These are phyloP conservation scores for Choloepus hoffmanni DNA, from an alignment of 2,113 vertebrate genomes.

Conservation along the genomic window DNA sequence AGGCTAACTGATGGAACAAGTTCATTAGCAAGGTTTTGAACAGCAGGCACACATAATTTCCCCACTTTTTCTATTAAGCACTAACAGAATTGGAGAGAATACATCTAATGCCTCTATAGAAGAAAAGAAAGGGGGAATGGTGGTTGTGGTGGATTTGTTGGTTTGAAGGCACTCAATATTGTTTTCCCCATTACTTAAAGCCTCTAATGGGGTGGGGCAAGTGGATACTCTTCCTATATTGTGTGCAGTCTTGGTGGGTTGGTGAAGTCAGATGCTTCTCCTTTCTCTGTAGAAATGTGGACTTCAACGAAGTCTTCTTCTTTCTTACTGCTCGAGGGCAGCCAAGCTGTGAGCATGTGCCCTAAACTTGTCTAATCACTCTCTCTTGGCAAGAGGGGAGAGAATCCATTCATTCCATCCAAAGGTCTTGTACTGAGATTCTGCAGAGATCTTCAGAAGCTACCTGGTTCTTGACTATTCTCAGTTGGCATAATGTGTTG, in stretches of 20 bases:
- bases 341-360: background rate
- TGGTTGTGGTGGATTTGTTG: background rate
- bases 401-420: background rate
- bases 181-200: background rate
- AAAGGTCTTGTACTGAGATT: background rate
- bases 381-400: background rate
- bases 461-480: background rate
- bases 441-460: background rate
- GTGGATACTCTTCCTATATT: background rate
- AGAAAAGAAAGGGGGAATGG: conserved; percentile 15
- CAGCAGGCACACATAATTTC: conserved; percentile 10
- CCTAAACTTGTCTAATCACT: background rate
- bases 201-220: background rate
- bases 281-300: background rate
- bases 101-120: conserved; percentile 7
- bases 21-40: conserved; percentile 40
- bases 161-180: background rate
- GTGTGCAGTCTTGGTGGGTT: background rate
- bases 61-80: background rate
- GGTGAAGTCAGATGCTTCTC: background rate
- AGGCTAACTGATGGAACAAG: background rate
- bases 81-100: background rate
- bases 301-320: background rate
- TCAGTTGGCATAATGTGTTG: background rate
- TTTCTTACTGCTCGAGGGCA: background rate